Evolutionary conservation across 1,140 invertebrate species (phyloP).

Genomic region (Colletes latitarsis): DNA sequence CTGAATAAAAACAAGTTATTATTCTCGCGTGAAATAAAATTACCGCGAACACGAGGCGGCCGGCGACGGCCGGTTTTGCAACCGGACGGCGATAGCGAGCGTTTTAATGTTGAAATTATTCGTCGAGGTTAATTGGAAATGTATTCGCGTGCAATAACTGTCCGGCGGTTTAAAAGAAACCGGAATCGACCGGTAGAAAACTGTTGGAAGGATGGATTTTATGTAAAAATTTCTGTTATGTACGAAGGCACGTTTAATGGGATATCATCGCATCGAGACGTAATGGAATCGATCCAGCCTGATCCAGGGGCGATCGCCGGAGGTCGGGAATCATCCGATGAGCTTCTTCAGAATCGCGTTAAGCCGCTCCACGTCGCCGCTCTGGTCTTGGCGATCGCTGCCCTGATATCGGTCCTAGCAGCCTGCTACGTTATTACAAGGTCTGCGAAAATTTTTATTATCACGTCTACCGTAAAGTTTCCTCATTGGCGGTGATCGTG

Average conservation of each 20-base stretch:
- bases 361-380: constrained; percentile 66
- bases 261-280: constrained; percentile 8
- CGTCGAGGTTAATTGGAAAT: too few relatives aligned
- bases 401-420: constrained; percentile 69
- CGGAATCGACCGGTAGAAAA: background rate
- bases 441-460: constrained; percentile 49
- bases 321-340: constrained; percentile 29
- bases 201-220: background rate
- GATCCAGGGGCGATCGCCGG: constrained; percentile 30
- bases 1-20: too few relatives aligned
- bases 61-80: too few relatives aligned
- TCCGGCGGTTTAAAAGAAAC: too few relatives aligned
- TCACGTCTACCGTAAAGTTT: constrained; percentile 3
- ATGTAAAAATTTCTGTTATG: too few relatives aligned
- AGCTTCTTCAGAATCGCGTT: constrained; percentile 38
- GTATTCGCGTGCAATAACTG: too few relatives aligned
- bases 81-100: too few relatives aligned
- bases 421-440: constrained; percentile 74
- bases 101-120: too few relatives aligned
- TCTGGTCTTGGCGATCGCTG: constrained; percentile 68
- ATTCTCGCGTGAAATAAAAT: too few relatives aligned
- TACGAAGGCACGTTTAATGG: background rate
- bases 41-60: too few relatives aligned
- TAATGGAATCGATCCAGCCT: constrained; percentile 11
- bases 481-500: background rate